phyloP scores from a whole-genome alignment of 2,797 vertebrate species.

The Myotis pilosus region DNA sequence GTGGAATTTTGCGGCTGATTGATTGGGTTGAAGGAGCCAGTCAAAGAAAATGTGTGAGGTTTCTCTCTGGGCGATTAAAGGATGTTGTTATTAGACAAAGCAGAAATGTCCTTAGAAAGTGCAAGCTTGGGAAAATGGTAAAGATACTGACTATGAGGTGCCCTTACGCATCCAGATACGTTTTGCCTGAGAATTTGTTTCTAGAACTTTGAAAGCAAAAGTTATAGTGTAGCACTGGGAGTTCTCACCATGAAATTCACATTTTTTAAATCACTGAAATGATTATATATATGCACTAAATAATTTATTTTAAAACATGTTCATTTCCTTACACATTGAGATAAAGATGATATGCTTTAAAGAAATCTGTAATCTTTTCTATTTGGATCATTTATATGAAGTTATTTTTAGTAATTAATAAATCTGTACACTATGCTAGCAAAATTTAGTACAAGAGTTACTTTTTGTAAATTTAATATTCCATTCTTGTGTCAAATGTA shows the following conservation, averaged over 20 bases:
- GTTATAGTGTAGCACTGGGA: neutral
- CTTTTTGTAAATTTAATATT: neutral
- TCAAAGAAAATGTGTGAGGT: neutral
- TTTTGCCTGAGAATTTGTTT: neutral
- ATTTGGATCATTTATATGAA: constrained; percentile 25
- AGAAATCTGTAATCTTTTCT: neutral
- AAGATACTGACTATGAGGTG: neutral
- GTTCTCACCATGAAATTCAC: neutral
- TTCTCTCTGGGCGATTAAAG: neutral
- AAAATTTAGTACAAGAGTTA: neutral
- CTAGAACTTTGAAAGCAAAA: neutral
- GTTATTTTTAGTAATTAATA: constrained; percentile 4
- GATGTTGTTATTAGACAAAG: neutral
- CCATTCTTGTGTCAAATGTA: neutral
- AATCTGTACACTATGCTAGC: neutral
- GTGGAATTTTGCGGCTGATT: neutral
- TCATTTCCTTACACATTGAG: neutral
- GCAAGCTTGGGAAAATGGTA: neutral
- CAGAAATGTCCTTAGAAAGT: neutral
- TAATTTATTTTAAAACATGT: neutral
- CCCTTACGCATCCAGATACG: neutral
- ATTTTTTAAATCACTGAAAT: neutral
- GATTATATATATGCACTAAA: neutral
- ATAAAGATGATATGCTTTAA: neutral
- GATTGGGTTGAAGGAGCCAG: neutral